Base-by-base conservation (phyloP, 1,140 invertebrate species). In the Babylonia areolata region DNA sequence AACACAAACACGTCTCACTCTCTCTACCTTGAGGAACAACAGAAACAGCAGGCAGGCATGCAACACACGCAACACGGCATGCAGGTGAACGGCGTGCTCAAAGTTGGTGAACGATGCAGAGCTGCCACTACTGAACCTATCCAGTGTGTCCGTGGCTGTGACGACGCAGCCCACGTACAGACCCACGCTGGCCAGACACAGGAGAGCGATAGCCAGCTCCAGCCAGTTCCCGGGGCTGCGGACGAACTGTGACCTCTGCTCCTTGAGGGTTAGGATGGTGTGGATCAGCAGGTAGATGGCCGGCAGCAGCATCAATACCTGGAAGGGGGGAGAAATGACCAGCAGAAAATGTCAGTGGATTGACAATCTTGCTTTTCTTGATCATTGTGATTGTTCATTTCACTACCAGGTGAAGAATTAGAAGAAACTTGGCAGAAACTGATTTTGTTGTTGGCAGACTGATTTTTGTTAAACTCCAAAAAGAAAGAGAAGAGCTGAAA, bases 31-130 rank as follows among this genome's bases (percentile, higher is more conserved):
- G 73, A 91, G 86, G 85, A 91, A 90, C 15, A 93, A 85, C 1
- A 93, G 75, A 86, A 93, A 93, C 23, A 93, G 77, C 20, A 93
- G 85, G 82, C 88, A 90, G 35, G 91, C 92, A 87, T 93, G 89
- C 69, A 91, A 54, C 84, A 90, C 88, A 85, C 90, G 88, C 51
- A 89, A 84, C 23, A 90, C 89, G 6, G 85, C 84, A 86, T 93
- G 92, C 28, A 91, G 86, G 85, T 92, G 87, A 17, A 88, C 84
- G 0, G 86, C 85, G 6, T 51, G 86, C 75, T 90, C 91, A 87
- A 92, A 92, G 80, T 90, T 91, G 17, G 90, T 89, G 81, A 92
- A 92, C n/a, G 85, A 83, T 12, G 33, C 17, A 35, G 82, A 77
- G 31, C 69, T 85, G 85, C 90, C 89, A 77, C 84, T 83, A 17